Evolutionary conservation across 64 coral and sea anemone species (phyloP), one percentile per base, ranked within the genome.

Genomic region (Platygyra sinensis): DNA sequence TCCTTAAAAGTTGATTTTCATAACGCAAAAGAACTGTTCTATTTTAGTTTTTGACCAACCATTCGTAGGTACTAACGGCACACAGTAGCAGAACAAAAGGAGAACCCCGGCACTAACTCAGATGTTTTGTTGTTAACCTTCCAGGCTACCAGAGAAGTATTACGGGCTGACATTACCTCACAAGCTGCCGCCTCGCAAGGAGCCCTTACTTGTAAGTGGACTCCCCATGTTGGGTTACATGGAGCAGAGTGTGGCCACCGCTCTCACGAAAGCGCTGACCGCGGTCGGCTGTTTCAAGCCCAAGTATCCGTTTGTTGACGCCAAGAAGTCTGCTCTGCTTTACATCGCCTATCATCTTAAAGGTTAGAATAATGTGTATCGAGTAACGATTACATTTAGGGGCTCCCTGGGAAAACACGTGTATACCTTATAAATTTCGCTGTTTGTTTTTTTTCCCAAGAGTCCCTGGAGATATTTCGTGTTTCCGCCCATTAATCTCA

Each of bases 341-440:
- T 99, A 99, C 78, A 86, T 99, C 18, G 94, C 90, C 30, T 99
- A 99, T 75, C 91, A 99, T 80, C 87, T 99, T 42, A 98, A 98
- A 91, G 96, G 96, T 98, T 52, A 86, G 82, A 0, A 42, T 16
- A 0, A 17, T 8, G 28, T 46, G 4, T 31, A 61, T 30, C 76
- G 22, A n/a, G 1, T n/a, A 25, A 12, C 15, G 54, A 57, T 57
- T 57, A 10, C 15, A 54, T 1, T 57, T 16, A 57, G 42, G 42
- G 42, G 0, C 5, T 6, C 42, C 42, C 42, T 5, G 42, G 42
- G 42, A 8, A 5, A 46, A 5, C 7, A 46, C 42, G 42, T 46
- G 42, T 46, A 46, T 46, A 46, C 5, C 0, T 46, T 46, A 46
- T 46, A 46, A 46, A 46, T 46, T 46, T 46, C 42, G 42, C 42